These are phyloP conservation scores for Apteryx owenii DNA, from an alignment of 2,113 vertebrate species.

Conservation along the genomic window DNA sequence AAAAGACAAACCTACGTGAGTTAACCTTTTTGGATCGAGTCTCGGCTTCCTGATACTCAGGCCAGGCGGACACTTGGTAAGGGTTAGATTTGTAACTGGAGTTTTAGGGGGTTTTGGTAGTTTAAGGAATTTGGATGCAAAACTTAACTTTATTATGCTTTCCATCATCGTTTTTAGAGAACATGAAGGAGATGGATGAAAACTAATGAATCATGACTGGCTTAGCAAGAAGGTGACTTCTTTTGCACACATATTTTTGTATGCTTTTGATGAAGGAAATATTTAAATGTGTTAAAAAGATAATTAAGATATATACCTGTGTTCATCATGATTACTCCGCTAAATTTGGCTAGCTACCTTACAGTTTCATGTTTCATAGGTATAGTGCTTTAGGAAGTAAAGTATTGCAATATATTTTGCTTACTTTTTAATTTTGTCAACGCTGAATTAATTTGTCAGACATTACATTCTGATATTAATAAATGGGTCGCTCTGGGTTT, in stretches of 20 bases:
- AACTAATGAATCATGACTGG: not conserved
- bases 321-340: not conserved
- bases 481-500: not conserved
- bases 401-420: not conserved
- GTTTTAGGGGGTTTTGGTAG: not conserved
- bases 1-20: not conserved
- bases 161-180: not conserved
- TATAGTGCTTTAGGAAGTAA: not conserved
- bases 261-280: not conserved
- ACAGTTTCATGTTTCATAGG: not conserved
- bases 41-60: not conserved
- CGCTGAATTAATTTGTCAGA: not conserved
- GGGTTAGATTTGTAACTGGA: not conserved
- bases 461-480: not conserved
- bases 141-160: not conserved
- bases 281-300: not conserved
- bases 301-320: not conserved
- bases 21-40: not conserved
- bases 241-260: not conserved
- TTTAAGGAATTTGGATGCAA: not conserved
- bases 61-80: not conserved
- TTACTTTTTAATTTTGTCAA: not conserved
- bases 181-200: not conserved
- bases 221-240: not conserved
- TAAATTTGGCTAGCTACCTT: not conserved